Percentiles rank a stretch among this genome's conserved stretches.
Evolutionary conservation across 2,113 vertebrate species (phyloP).

Genomic region (Sylvicapra grimmia): DNA sequence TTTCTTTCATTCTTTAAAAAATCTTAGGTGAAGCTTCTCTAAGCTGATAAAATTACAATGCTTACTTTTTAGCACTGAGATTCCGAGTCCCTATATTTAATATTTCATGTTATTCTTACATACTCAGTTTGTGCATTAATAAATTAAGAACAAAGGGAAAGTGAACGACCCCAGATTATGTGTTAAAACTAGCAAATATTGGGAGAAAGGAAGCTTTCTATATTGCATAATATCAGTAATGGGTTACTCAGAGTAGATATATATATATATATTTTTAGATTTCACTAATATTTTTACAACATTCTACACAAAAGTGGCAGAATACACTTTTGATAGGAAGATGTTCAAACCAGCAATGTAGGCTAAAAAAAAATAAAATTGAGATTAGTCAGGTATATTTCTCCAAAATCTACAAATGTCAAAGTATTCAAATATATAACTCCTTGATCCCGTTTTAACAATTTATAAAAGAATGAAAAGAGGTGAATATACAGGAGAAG

Average conservation of each 20-base stretch:
- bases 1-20: neutral
- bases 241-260: neutral
- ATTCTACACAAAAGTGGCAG: too few species aligned
- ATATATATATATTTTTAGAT: too few species aligned
- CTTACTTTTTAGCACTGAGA: neutral
- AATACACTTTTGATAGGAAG: neutral
- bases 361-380: slow-evolving; percentile 10
- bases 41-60: neutral
- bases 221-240: neutral
- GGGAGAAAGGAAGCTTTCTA: neutral
- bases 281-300: too few species aligned
- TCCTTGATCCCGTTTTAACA: neutral
- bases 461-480: neutral
- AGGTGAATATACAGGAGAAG: neutral
- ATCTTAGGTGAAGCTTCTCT: neutral
- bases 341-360: neutral
- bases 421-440: neutral
- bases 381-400: neutral
- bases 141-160: neutral
- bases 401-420: neutral
- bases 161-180: neutral
- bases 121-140: neutral
- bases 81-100: neutral
- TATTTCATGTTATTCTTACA: neutral
- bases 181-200: neutral